Evolutionary conservation across 2,113 vertebrate genomes (phyloP).

Genomic region (Otus sunia): DNA sequence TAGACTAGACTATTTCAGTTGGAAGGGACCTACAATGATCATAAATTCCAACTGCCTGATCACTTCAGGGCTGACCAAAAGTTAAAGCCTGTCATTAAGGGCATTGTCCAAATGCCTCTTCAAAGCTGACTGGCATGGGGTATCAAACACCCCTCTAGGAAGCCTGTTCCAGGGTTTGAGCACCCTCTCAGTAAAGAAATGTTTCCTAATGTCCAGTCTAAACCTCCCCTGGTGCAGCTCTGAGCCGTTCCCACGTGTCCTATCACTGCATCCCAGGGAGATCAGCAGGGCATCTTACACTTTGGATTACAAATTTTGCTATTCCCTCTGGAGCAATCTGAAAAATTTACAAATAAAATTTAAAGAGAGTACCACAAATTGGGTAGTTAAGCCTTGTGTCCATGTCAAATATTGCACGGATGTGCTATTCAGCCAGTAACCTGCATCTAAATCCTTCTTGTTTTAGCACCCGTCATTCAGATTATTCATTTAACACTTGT

Average conservation of each 20-base stretch:
- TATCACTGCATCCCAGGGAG: neutral
- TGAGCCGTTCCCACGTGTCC: neutral
- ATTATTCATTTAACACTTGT: neutral
- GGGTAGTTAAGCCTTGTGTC: neutral
- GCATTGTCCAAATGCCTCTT: neutral
- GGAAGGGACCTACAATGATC: neutral
- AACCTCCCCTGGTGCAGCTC: neutral
- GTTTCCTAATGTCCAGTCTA: neutral
- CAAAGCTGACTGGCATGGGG: neutral
- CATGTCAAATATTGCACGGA: neutral
- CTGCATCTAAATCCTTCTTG: neutral
- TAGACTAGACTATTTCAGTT: neutral
- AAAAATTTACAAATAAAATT: neutral
- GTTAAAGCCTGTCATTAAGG: neutral
- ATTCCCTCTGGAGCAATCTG: neutral
- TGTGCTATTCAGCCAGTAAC: neutral
- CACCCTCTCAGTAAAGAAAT: neutral
- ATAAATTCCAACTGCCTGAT: neutral
- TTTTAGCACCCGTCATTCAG: neutral
- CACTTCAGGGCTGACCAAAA: neutral
- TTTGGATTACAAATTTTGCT: neutral
- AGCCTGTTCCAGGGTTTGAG: neutral
- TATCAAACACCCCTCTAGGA: rapidly evolving
- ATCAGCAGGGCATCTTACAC: neutral
- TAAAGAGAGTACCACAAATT: neutral